Evolutionary conservation across 2,113 vertebrate genomes (phyloP).

Genomic region (Cynopterus brachyotis): DNA sequence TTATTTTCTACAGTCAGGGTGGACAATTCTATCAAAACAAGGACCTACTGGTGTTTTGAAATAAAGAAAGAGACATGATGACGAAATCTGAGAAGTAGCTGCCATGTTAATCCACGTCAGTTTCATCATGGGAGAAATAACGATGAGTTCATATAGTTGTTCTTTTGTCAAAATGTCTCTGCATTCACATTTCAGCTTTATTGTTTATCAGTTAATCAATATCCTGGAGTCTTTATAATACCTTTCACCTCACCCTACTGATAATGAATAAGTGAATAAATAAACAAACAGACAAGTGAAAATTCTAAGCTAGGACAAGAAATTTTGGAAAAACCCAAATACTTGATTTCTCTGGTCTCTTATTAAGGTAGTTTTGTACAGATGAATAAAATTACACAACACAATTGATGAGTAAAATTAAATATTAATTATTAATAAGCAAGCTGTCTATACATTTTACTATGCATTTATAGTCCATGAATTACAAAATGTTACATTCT

Average conservation of each 20-base stretch:
- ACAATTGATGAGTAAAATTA: neutral
- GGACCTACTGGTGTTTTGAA: neutral
- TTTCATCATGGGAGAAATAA: neutral
- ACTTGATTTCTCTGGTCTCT: neutral
- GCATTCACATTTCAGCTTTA: neutral
- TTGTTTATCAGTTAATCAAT: neutral
- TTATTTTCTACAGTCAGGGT: neutral
- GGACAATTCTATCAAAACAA: constrained; percentile 25
- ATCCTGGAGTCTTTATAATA: neutral
- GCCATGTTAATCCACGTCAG: neutral
- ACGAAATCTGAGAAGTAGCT: neutral
- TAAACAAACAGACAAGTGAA: neutral
- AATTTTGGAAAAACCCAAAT: neutral
- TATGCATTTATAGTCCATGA: neutral
- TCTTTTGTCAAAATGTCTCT: neutral
- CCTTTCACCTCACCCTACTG: neutral
- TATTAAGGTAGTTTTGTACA: neutral
- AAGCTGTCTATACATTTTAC: neutral
- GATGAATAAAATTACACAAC: neutral
- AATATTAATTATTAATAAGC: neutral
- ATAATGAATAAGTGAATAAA: too few species aligned
- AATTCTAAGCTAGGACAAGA: neutral
- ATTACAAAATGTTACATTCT: neutral
- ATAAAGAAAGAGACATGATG: neutral
- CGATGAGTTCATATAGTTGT: neutral